A percentile compares a stretch with the other conserved stretches of the same genome.
phyloP scores from a whole-genome alignment of 2,888 invertebrate species.

The Rhaphigaster nebulosa region DNA sequence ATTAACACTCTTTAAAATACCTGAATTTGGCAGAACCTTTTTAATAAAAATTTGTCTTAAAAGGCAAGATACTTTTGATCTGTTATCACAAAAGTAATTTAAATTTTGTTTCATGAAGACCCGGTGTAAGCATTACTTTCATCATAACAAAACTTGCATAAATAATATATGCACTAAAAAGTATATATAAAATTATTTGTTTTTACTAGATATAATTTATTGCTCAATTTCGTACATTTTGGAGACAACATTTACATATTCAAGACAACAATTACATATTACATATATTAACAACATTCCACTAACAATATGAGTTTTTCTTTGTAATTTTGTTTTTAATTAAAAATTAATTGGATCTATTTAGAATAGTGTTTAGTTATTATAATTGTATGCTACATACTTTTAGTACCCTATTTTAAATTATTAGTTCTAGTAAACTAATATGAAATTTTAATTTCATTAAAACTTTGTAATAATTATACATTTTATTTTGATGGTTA shows the following conservation, averaged over 20 bases:
- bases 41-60: not conserved
- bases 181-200: not conserved
- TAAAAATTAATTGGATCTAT: not conserved
- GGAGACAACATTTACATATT: not conserved
- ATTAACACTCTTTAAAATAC: not conserved
- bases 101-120: not conserved
- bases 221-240: not conserved
- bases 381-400: not conserved
- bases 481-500: not conserved
- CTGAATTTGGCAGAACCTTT: not conserved
- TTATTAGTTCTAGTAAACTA: not conserved
- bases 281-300: too few species aligned
- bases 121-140: not conserved
- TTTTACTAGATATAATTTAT: too few species aligned
- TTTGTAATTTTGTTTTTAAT: not conserved
- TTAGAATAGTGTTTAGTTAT: not conserved
- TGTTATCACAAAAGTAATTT: not conserved
- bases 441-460: too few species aligned
- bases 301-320: too few species aligned
- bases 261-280: not conserved
- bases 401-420: slow-evolving; percentile 14
- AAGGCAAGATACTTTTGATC: not conserved
- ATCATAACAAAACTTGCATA: not conserved
- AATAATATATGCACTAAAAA: too few species aligned
- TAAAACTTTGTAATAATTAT: not conserved